phyloP scores from a whole-genome alignment of 1,140 invertebrate species.

The Trialeurodes vaporariorum region DNA sequence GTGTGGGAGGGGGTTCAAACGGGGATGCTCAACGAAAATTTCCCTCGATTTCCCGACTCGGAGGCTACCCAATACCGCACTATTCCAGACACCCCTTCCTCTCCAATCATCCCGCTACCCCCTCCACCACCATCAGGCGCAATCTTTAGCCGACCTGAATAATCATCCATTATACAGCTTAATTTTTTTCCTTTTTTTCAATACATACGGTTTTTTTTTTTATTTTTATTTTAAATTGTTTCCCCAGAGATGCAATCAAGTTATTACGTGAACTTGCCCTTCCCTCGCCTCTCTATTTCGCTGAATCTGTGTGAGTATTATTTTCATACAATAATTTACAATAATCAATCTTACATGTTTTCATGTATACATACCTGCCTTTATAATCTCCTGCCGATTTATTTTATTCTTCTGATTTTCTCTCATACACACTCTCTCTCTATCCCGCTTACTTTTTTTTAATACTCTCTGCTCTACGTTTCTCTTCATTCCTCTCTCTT shows the following conservation, averaged over 20 bases:
- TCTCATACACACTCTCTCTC: background rate
- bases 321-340: slow-evolving; percentile 1
- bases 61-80: background rate
- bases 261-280: background rate
- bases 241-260: background rate
- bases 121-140: background rate
- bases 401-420: background rate
- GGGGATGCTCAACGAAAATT: background rate
- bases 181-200: background rate
- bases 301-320: background rate
- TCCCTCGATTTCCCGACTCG: background rate
- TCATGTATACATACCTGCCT: background rate
- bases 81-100: background rate
- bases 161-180: background rate
- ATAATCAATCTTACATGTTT: background rate
- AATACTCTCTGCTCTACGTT: too few species aligned
- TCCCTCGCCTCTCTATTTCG: background rate
- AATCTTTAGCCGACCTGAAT: background rate
- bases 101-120: too few species aligned
- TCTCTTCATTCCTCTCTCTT: too few species aligned
- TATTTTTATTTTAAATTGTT: background rate
- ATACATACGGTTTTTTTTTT: too few species aligned
- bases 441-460: background rate
- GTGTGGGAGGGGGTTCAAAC: too few species aligned
- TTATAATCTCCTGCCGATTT: background rate